phyloP scores from a whole-genome alignment of 2,797 vertebrate genomes.

The Coregonus sp. region DNA sequence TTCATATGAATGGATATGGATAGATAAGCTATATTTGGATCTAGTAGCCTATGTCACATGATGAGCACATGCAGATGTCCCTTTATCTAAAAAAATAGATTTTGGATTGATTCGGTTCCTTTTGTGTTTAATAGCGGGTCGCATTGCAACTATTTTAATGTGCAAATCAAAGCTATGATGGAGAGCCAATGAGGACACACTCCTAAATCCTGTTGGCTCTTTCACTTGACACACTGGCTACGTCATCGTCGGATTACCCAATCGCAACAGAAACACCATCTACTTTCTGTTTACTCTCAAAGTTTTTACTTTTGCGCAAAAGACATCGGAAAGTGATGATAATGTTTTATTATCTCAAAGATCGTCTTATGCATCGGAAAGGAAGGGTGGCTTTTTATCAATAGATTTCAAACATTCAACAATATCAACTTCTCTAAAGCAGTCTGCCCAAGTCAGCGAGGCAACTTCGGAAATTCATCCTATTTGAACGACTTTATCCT shows the following conservation, averaged over 20 bases:
- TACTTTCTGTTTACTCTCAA: slow-evolving; percentile 67
- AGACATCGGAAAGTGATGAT: slow-evolving; percentile 75
- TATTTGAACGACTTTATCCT: slow-evolving; percentile 36
- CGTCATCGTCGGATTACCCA: slow-evolving; percentile 65
- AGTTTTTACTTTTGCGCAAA: slow-evolving; percentile 80
- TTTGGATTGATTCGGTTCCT: slow-evolving; percentile 45
- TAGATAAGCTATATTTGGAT: too few species aligned
- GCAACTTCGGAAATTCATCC: slow-evolving; percentile 32
- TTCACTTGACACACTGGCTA: slow-evolving; percentile 24
- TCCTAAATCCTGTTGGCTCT: slow-evolving; percentile 48
- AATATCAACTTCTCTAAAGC: slow-evolving; percentile 22
- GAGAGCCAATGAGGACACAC: slow-evolving; percentile 71
- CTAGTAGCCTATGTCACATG: slow-evolving; percentile 7
- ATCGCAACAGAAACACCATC: slow-evolving; percentile 64
- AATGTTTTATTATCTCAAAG: slow-evolving; percentile 81
- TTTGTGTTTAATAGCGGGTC: slow-evolving; percentile 49
- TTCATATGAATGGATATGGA: background rate
- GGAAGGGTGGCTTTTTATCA: slow-evolving; percentile 52
- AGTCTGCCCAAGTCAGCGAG: slow-evolving; percentile 13
- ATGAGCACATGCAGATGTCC: slow-evolving; percentile 54
- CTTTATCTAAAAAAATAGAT: slow-evolving; percentile 65
- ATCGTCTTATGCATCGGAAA: slow-evolving; percentile 72
- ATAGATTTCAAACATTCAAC: slow-evolving; percentile 54
- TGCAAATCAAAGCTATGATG: slow-evolving; percentile 59
- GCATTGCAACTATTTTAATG: slow-evolving; percentile 56